phyloP scores from a whole-genome alignment of 2,888 invertebrate genomes.

The Choristoneura rosaceana region DNA sequence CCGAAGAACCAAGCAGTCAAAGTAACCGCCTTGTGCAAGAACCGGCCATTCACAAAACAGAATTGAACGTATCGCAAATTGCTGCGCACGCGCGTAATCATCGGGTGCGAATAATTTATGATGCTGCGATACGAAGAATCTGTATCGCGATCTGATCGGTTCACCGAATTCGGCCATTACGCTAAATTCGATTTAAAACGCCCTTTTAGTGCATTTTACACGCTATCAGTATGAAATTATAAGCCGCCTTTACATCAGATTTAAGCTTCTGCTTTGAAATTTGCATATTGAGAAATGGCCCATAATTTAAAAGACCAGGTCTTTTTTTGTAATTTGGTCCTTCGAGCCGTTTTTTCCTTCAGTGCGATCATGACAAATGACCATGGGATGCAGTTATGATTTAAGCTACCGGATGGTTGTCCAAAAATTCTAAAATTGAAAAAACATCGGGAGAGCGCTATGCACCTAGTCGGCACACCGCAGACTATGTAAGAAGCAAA shows the following conservation, averaged over 20 bases:
- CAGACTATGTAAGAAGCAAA: too few species aligned
- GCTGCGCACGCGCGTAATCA: slow-evolving; percentile 45
- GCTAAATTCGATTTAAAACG: slow-evolving; percentile 40
- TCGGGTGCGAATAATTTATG: slow-evolving; percentile 40
- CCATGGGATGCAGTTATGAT: too few species aligned
- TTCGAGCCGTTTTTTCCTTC: neutral
- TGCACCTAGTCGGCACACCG: too few species aligned
- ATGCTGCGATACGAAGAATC: slow-evolving; percentile 40
- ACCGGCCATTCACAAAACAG: slow-evolving; percentile 50
- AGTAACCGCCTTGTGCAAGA: slow-evolving; percentile 49
- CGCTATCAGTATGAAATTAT: slow-evolving; percentile 35
- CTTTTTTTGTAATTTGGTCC: neutral
- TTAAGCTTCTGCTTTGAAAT: slow-evolving; percentile 29
- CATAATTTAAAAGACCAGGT: slow-evolving; percentile 11
- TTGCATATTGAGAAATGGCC: slow-evolving; percentile 31
- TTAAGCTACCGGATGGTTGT: too few species aligned
- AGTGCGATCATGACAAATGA: neutral
- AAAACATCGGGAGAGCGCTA: too few species aligned
- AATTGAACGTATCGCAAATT: slow-evolving; percentile 54
- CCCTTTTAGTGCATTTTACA: slow-evolving; percentile 34
- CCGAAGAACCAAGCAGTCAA: neutral
- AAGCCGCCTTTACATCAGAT: slow-evolving; percentile 16
- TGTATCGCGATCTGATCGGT: slow-evolving; percentile 37
- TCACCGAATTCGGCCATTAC: slow-evolving; percentile 37
- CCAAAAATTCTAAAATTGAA: too few species aligned